Base-by-base conservation (phyloP, 1,140 invertebrate genomes). In the Centruroides vittatus region DNA sequence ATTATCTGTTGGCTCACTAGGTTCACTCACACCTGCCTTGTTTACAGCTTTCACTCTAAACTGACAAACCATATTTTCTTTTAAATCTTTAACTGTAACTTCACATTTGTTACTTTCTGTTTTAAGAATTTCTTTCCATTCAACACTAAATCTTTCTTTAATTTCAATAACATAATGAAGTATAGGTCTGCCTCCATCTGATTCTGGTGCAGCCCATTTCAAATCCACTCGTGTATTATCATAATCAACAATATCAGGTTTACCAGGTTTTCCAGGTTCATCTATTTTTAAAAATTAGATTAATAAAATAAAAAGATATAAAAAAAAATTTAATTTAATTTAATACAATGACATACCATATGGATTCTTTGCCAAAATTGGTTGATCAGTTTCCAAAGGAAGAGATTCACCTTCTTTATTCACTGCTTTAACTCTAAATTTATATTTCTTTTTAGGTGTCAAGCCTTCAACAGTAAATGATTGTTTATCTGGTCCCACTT, bases 381-480 rank as follows among this genome's bases (percentile, higher is more conserved):
- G 89, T 86, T 88, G 70, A 95, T 86, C 84, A 47, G 91, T 93
- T 73, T 93, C 89, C 54, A 98, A 76, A 48, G 96, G 92, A 68
- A 98, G 93, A 0, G 94, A 95, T 77, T 94, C 88, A 3, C 96
- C 96, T 78, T 98, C 95, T 71, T 97, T 97, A 74, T 99, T 99
- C 36, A 95, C 87, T 41, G 96, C 96, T 69, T 92, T 94, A 0
- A 99, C 95, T 57, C 96, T 82, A 78, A 99, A 96, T 75, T 98
- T 96, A 75, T 99, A 99, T 69, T 92, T 93, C 75, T 98, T 97
- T 67, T 95, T 95, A 0, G 93, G 92, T n/a, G 91, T 93, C 1
- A 99, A 80, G 35, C 92, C 92, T 71, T 91, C 87, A 65, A 98
- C 88, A 3, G 84, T 89, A 72, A 92, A 94, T 13, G 82, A 81